These are phyloP conservation scores for Holacanthus passer DNA, from an alignment of 2,113 vertebrate genomes.

Conservation along the genomic window DNA sequence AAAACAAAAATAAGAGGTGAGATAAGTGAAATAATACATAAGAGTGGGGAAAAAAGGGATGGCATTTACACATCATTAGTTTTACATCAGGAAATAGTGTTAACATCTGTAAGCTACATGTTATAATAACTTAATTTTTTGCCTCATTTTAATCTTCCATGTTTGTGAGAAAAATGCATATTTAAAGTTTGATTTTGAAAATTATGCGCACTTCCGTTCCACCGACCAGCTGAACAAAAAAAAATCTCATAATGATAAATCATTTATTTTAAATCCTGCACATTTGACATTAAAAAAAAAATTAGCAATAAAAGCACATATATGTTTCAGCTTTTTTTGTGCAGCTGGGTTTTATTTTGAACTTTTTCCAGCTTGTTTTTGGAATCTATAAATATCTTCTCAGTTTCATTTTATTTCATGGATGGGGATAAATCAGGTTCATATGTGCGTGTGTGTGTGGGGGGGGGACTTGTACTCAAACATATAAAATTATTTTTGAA, in stretches of 20 bases:
- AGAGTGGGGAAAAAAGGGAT: constrained; percentile 34
- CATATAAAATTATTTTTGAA: constrained; percentile 59
- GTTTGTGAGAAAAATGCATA: constrained; percentile 18
- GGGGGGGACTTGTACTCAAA: constrained; percentile 49
- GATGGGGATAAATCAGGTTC: neutral
- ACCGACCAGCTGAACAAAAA: constrained; percentile 19
- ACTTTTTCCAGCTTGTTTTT: constrained; percentile 23
- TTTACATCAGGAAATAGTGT: constrained; percentile 85
- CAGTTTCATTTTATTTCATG: constrained; percentile 28
- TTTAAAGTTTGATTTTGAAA: constrained; percentile 31
- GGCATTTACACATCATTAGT: constrained; percentile 82
- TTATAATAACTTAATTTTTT: constrained; percentile 95
- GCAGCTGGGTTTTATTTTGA: constrained; percentile 10
- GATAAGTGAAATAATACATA: constrained; percentile 69
- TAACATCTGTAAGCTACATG: constrained; percentile 84
- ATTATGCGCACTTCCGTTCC: constrained; percentile 2
- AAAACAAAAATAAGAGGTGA: constrained; percentile 54
- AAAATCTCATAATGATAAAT: constrained; percentile 29
- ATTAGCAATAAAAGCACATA: constrained; percentile 31
- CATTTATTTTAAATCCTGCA: constrained; percentile 22
- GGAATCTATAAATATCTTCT: constrained; percentile 54
- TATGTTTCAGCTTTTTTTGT: constrained; percentile 3
- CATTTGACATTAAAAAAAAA: constrained; percentile 23
- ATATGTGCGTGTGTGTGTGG: constrained; percentile 38
- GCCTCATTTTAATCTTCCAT: constrained; percentile 17